Conservation (phyloP, 2,113 vertebrate species). For the Actenoides lindsayi region DNA sequence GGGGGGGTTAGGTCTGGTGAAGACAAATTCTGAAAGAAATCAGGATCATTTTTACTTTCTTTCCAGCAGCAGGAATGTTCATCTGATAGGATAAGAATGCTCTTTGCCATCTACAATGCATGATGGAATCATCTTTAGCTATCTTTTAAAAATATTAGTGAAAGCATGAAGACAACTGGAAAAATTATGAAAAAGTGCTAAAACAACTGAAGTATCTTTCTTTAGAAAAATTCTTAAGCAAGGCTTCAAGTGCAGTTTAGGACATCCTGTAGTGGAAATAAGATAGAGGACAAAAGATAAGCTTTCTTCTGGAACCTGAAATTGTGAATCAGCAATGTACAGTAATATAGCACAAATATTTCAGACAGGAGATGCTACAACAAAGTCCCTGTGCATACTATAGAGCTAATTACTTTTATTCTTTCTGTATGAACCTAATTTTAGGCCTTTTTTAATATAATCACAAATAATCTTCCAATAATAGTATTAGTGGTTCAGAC, state of each 20-base stretch:
- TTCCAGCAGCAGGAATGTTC: background rate
- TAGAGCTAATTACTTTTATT: background rate
- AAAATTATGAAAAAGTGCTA: slow-evolving; percentile 7
- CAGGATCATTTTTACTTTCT: background rate
- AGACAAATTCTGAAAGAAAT: background rate
- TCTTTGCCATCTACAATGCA: background rate
- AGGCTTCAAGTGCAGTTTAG: slow-evolving; percentile 1
- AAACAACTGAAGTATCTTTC: slow-evolving; percentile 16
- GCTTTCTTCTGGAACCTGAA: slow-evolving; percentile 5
- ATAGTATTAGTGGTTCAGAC: background rate
- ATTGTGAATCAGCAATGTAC: background rate
- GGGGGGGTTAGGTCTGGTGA: background rate
- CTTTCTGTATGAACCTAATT: background rate
- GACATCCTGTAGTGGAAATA: background rate
- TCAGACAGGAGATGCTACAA: background rate
- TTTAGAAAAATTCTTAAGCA: background rate
- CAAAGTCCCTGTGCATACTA: background rate
- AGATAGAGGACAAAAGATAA: background rate
- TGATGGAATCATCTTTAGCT: background rate
- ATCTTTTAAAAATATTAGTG: background rate
- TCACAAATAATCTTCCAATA: background rate
- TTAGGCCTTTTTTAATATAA: background rate
- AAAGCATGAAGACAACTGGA: slow-evolving; percentile 3
- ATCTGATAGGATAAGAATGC: background rate
- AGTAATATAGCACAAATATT: background rate